Evolutionary conservation across 2,888 invertebrate species (phyloP), one percentile per base, ranked within the genome.

Genomic region (Candidula unifasciata): DNA sequence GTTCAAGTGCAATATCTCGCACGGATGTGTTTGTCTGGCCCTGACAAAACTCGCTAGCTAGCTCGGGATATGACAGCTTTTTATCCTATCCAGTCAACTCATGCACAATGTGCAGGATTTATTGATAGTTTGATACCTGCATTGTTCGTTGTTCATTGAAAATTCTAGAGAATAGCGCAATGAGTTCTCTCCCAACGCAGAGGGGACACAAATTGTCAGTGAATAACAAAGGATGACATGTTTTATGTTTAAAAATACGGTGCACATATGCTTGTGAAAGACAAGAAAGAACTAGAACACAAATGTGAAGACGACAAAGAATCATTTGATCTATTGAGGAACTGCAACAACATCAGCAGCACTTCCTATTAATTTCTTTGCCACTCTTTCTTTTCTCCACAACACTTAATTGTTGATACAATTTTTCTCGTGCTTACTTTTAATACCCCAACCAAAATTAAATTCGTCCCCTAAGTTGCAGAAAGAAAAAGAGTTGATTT

Each of bases 1-100:
- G 5, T 78, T 78, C 78, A 78, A 78, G 78, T 78, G 78, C 35
- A 13, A 78, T 78, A 60, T 78, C 33, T 60, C 78, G 37, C 78
- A 30, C 5, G 78, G 35, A 37, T 37, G n/a, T 18, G 60, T 37
- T 33, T 60, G 60, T 27, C 37, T 33, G 37, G 60, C 78, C 5
- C 27, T 64, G 35, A 6, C 54, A 54, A 78, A n/a, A 64, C 78
- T 8, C 60, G 60, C 37, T 37, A 78, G 37, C 57, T 27, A 30
- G 30, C 76, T 57, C 57, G 30, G 33, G 33, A 27, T 76, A 57
- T 21, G 76, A 54, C 76, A 57, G 30, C 57, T 76, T 76, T 76
- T 30, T 44, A 57, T 30, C 33, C 57, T 21, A 33, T 54, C 33
- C 24, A 64, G n/a, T n/a, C 64, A 27, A 16, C 27, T 64, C 64